Conservation (phyloP, 2,888 invertebrate genomes). For the Melieria omissa region DNA sequence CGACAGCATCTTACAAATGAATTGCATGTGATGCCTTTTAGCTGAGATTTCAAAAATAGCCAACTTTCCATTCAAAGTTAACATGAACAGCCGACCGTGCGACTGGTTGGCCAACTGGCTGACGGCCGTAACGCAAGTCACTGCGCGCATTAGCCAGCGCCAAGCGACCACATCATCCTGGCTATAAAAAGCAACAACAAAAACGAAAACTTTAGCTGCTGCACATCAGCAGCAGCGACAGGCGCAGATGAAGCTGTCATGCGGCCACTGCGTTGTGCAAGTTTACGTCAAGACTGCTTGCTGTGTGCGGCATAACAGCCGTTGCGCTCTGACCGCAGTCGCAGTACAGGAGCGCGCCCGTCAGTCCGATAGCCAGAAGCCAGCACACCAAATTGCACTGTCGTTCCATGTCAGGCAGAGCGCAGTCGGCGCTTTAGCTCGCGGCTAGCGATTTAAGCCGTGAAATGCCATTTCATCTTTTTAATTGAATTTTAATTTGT, state of each 20-base stretch:
- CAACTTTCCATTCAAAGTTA: not conserved
- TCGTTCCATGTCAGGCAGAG: too few relatives aligned
- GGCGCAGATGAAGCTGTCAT: not conserved
- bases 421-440: slow-evolving; percentile 19
- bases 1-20: not conserved
- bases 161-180: too few relatives aligned
- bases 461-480: slow-evolving; percentile 64
- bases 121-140: too few relatives aligned
- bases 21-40: slow-evolving; percentile 6
- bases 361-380: not conserved
- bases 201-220: too few relatives aligned
- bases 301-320: not conserved
- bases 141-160: too few relatives aligned
- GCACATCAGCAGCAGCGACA: not conserved
- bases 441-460: slow-evolving; percentile 44
- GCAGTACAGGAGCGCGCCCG: not conserved
- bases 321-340: not conserved
- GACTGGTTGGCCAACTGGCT: too few relatives aligned
- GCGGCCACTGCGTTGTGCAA: not conserved
- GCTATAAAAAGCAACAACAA: too few relatives aligned
- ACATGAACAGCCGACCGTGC: too few relatives aligned
- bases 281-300: too few relatives aligned
- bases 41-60: slow-evolving; percentile 1
- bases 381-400: not conserved
- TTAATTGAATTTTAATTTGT: slow-evolving; percentile 65